Evolutionary conservation across 2,113 vertebrate genomes (phyloP).

Genomic region (Salminus brasiliensis): DNA sequence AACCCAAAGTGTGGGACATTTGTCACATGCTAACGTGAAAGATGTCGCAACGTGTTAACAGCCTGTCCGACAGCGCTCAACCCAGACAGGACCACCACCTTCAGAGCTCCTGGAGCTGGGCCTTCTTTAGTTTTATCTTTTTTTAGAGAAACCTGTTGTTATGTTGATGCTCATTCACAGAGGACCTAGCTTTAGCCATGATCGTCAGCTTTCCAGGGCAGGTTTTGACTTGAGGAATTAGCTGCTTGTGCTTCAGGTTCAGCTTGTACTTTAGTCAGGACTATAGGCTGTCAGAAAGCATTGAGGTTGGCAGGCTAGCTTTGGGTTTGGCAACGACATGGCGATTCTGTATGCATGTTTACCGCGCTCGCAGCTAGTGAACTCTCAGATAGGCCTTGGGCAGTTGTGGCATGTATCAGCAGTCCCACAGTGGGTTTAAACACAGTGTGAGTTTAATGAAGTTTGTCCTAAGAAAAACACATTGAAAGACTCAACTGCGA

Average conservation of each 20-base stretch:
- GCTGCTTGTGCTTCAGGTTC: slow-evolving; percentile 29
- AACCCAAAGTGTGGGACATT: slow-evolving; percentile 57
- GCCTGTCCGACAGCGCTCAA: slow-evolving; percentile 66
- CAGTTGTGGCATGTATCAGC: background rate
- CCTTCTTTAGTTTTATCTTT: slow-evolving; percentile 23
- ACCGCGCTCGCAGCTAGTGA: background rate
- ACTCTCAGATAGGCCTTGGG: background rate
- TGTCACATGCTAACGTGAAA: slow-evolving; percentile 64
- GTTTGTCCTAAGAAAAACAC: background rate
- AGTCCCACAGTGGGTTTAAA: background rate
- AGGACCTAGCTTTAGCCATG: slow-evolving; percentile 23
- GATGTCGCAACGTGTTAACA: slow-evolving; percentile 61
- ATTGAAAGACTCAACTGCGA: background rate
- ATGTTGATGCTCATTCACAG: slow-evolving; percentile 40
- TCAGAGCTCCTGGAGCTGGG: background rate
- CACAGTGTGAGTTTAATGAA: background rate
- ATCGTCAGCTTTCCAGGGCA: slow-evolving; percentile 11
- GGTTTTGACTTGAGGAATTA: slow-evolving; percentile 35
- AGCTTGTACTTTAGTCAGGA: background rate
- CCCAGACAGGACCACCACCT: slow-evolving; percentile 22
- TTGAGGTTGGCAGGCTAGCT: background rate
- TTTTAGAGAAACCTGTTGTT: slow-evolving; percentile 37
- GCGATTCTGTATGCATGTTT: slow-evolving; percentile 5
- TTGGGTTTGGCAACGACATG: background rate
- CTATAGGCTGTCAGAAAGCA: background rate